Base-by-base conservation (phyloP, 2,113 vertebrate species). In the Mobula hypostoma region DNA sequence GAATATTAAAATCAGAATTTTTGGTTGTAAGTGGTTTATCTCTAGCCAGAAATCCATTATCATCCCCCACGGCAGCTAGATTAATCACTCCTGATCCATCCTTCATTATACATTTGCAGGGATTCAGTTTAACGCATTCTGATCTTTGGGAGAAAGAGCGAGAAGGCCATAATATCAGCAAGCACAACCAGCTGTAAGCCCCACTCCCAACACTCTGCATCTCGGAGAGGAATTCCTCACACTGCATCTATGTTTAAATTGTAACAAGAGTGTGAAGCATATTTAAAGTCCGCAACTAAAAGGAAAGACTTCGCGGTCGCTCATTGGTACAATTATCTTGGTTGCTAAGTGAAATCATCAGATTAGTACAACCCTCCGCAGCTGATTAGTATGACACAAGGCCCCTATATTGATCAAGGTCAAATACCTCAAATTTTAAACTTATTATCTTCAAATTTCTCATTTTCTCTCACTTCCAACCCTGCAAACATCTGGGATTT, bases 61-160 rank as follows among this genome's bases (percentile, higher is more conserved):
- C 76, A 2, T 96, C 95, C 2, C 95, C 97, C 95, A 97, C 77
- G 0, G 96, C 94, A 0, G 95, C 95, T 95, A 97, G 95, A 94
- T 95, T 96, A 3, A 97, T 96, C 77, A 97, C 95, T 0, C 97
- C 97, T 0, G 96, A 96, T 8, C 97, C 96, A 1, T 97, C 97
- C 95, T 96, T 95, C 97, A 97, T 95, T 95, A 97, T 96, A 93
- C 97, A 97, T 63, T 96, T 96, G 94, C 97, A 97, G 95, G 82
- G 95, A 94, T 96, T 97, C 90, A 97, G 95, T 94, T 95, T 96
- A 87, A 97, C 96, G 94, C 97, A 97, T 87, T 96, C 96, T 0
- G 94, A 94, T 92, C 94, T 94, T 40, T 94, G 90, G 3, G 21
- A 27, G 29, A 40, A 15, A 68, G 63, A n/a, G 21, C 82, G 21